A percentile compares a stretch with the other conserved stretches of the same genome.
These are phyloP conservation scores for Drosophila rufa DNA, from an alignment of 1,140 invertebrate genomes.

Conservation along the genomic window DNA sequence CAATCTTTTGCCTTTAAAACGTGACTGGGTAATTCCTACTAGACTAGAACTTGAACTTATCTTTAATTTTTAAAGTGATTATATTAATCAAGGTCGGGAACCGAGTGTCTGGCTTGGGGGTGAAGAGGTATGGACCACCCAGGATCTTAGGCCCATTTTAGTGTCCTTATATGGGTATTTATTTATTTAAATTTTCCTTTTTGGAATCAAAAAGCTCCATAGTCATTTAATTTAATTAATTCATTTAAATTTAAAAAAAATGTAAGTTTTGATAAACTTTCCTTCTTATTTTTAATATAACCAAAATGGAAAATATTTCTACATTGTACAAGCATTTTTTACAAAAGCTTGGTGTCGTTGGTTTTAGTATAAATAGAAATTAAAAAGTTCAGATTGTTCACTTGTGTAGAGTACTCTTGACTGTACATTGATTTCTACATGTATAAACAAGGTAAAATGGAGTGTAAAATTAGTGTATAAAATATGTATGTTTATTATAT, in stretches of 20 bases:
- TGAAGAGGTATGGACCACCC: not conserved
- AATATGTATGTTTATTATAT: no score
- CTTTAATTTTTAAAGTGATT: not conserved
- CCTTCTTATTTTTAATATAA: no score
- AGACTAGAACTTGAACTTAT: not conserved
- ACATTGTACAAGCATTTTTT: not conserved
- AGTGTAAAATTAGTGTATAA: no score
- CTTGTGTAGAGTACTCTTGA: not conserved
- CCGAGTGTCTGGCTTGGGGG: accelerated
- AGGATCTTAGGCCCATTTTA: not conserved
- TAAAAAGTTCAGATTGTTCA: not conserved
- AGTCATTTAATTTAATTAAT: not conserved
- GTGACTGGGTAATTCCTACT: not conserved
- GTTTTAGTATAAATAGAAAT: constrained; percentile 1
- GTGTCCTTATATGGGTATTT: not conserved
- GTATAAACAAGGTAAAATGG: not conserved
- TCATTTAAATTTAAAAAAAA: not conserved
- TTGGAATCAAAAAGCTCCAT: not conserved
- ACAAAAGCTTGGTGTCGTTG: not conserved
- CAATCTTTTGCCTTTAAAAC: not conserved
- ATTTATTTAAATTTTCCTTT: not conserved
- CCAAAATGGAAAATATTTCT: no score
- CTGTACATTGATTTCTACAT: not conserved
- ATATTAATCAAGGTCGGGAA: not conserved
- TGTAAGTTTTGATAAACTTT: no score